Evolutionary conservation across 2,888 invertebrate genomes (phyloP), one percentile per base, ranked within the genome.

Genomic region (Steinernema scapterisci): DNA sequence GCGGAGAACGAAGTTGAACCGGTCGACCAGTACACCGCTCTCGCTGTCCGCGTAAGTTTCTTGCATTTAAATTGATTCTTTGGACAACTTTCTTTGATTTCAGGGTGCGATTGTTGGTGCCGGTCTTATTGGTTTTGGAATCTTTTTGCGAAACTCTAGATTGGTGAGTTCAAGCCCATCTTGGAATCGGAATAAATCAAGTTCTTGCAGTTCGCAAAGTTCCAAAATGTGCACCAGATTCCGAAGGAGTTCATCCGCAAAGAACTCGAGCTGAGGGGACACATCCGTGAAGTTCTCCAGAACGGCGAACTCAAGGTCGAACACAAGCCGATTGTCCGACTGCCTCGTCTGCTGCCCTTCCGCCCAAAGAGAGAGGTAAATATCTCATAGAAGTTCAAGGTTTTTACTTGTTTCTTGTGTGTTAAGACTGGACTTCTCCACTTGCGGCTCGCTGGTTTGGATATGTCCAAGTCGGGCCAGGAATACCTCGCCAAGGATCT

Each of bases 161-260:
- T 77, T 84, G 72, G 85, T 85, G n/a, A n/a, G 73, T 81, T 77
- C 9, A 38, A 9, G 38, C 38, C 38, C 38, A 38, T 6, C 3
- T 6, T 38, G 3, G 38, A 56, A 71, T 21, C 21, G 16, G 46
- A n/a, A 23, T 25, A 13, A 19, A 73, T 44, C 43, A 21, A 6
- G 5, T 25, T n/a, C 46, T 77, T 82, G 71, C 73, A 85, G 83
- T 87, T 87, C 72, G 81, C 87, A 70, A 79, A 80, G 56, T 85
- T 86, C 78, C 80, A 84, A 74, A 84, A 84, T 73, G 85, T 86
- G 27, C 81, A 79, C 44, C 82, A 87, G 76, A 87, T 87, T 72
- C 87, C 87, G 21, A 80, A 83, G 72, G 84, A 85, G 46, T 86
- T 85, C 75, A 79, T 86, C 73, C 82, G 83, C 21, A 87, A 85